Evolutionary conservation across 2,888 invertebrate genomes (phyloP), one percentile per base, ranked within the genome.

Genomic region (Axea sp.): DNA sequence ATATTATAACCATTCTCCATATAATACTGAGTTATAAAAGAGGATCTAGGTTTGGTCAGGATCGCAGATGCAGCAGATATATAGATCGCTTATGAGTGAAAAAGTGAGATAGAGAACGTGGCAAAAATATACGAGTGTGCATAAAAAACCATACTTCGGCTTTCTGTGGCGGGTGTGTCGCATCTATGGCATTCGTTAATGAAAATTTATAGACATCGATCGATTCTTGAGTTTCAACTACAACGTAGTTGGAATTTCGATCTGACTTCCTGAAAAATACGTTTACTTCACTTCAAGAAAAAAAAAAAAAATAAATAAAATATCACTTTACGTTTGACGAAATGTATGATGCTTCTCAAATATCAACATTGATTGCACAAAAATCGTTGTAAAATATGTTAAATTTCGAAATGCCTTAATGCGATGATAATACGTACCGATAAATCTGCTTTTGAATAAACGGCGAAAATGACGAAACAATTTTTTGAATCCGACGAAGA

Each of bases 161-260:
- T 71, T 64, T 71, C 26, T 33, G 45, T 17, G 30, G 39, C 39
- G 30, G 30, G 37, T 43, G 55, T 69, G 68, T 72, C 73, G 67
- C 68, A 67, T 64, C 64, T 41, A 55, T 19, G 35, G 49, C 57
- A 57, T 57, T 64, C 57, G 68, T 59, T 71, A 73, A 79, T 76
- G 76, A 77, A 76, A 78, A 78, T 79, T 78, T 78, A 80, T 80
- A 75, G 76, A 65, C 49, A 37, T 47, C 78, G 73, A 76, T 78
- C 76, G 76, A 75, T 60, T 68, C 30, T 43, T 49, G 64, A 65
- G 39, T 43, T 41, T 64, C 60, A 57, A 39, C 64, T 69, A 47
- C 39, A 69, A 47, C 64, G 45, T 47, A 57, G 35, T 55, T 55
- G 57, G 39, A 51, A 62, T 55, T 55, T 62, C 11, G 9, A 17